Evolutionary conservation across 2,888 invertebrate species (phyloP).

Genomic region (Phrixothrix hirtus): DNA sequence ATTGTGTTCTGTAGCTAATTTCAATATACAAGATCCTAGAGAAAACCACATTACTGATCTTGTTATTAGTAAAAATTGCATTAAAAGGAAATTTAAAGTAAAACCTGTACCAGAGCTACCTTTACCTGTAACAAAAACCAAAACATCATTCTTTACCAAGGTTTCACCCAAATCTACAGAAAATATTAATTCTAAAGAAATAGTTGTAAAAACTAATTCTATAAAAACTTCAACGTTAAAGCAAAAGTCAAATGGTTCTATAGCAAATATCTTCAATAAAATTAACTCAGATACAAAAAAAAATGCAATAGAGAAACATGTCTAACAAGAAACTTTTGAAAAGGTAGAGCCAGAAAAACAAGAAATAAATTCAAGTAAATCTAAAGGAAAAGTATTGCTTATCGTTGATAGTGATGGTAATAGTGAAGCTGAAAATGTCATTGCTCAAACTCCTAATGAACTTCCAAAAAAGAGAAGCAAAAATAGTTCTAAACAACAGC

Average conservation of each 20-base stretch:
- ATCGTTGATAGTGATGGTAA: neutral
- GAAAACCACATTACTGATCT: conserved; percentile 35
- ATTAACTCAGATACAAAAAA: conserved; percentile 21
- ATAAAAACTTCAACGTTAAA: conserved; percentile 11
- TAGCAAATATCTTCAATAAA: conserved; percentile 55
- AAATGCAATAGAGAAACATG: conserved; percentile 1
- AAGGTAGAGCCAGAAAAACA: conserved; percentile 18
- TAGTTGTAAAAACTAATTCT: neutral
- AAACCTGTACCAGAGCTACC: conserved; percentile 38
- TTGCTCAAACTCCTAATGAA: neutral
- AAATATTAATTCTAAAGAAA: neutral
- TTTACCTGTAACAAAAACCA: conserved; percentile 39
- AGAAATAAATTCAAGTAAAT: conserved; percentile 29
- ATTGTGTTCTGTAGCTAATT: conserved; percentile 55
- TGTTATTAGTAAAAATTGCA: conserved; percentile 44
- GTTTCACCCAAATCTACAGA: conserved; percentile 5
- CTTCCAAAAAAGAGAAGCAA: too few relatives aligned
- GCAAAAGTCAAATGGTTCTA: conserved; percentile 47
- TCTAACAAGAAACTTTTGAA: neutral
- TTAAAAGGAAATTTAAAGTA: conserved; percentile 40
- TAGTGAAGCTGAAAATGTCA: neutral
- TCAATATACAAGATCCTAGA: conserved; percentile 41
- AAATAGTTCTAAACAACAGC: too few relatives aligned
- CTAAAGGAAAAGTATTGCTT: neutral
- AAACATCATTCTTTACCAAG: conserved; percentile 39